These are phyloP conservation scores for Zaprionus camerounensis DNA, from an alignment of 1,140 invertebrate genomes.

Conservation along the genomic window DNA sequence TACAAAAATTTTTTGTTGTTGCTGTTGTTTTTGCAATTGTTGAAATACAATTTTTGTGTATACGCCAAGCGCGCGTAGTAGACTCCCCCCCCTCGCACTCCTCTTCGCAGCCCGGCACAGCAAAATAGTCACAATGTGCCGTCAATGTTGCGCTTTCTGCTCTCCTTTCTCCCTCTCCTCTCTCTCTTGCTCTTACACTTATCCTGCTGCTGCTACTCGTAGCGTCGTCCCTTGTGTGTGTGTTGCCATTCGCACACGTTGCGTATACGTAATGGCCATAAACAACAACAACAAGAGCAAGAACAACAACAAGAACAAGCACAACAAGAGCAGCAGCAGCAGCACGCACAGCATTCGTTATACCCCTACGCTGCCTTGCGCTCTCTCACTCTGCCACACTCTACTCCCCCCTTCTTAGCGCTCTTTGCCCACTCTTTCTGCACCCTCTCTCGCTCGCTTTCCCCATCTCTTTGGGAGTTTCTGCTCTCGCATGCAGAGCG, in stretches of 20 bases:
- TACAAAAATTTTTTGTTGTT: slow-evolving; percentile 43
- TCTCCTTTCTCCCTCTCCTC: slow-evolving; percentile 12
- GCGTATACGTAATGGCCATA: slow-evolving; percentile 77
- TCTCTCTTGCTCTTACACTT: slow-evolving; percentile 24
- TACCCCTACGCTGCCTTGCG: slow-evolving; percentile 36
- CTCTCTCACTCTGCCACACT: background rate
- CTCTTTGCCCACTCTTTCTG: background rate
- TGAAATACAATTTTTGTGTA: slow-evolving; percentile 68
- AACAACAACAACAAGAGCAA: slow-evolving; percentile 55
- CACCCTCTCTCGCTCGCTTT: background rate
- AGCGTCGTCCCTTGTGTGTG: slow-evolving; percentile 54
- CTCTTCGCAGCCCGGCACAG: background rate
- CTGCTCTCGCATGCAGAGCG: slow-evolving; percentile 35
- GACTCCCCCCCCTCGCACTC: background rate
- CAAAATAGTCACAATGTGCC: slow-evolving; percentile 48
- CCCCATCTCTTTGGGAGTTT: slow-evolving; percentile 18
- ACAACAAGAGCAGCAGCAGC: slow-evolving; percentile 14
- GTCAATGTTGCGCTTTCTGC: slow-evolving; percentile 30
- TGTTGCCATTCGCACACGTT: slow-evolving; percentile 77
- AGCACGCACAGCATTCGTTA: slow-evolving; percentile 33
- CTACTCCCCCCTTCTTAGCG: no score
- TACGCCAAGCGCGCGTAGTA: slow-evolving; percentile 44
- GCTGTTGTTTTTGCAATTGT: slow-evolving; percentile 38
- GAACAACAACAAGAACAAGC: slow-evolving; percentile 52
- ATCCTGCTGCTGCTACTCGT: slow-evolving; percentile 14